These are phyloP conservation scores for Hydra vulgaris DNA, from an alignment of 30 jellyfish, hydroid and myxozoan species.

Conservation along the genomic window DNA sequence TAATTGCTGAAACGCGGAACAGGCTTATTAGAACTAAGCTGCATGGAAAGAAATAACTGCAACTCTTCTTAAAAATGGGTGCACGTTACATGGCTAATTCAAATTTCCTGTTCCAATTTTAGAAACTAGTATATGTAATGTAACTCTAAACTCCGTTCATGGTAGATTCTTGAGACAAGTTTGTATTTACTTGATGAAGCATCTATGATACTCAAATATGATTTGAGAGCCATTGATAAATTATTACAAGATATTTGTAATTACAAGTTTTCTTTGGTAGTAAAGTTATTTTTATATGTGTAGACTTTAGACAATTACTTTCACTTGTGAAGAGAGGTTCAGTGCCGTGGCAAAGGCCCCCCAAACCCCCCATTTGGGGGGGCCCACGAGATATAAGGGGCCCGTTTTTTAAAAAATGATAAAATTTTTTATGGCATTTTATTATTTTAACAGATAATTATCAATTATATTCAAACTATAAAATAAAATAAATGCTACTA, in stretches of 20 bases:
- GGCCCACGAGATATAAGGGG: too few species aligned
- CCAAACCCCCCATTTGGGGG: too few species aligned
- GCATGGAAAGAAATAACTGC: slow-evolving; percentile 8
- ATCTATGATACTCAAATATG: slow-evolving; percentile 29
- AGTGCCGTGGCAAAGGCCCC: too few species aligned
- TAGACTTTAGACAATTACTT: slow-evolving; percentile 9
- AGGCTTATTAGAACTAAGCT: not conserved
- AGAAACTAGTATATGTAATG: not conserved
- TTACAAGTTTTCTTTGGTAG: not conserved
- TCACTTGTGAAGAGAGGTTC: slow-evolving; percentile 6
- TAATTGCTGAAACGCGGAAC: not conserved
- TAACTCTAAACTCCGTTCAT: not conserved
- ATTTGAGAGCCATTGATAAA: slow-evolving; percentile 16
- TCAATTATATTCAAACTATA: too few species aligned
- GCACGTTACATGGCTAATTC: not conserved
- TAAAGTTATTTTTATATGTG: slow-evolving; percentile 6
- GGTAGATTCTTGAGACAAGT: not conserved
- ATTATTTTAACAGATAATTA: too few species aligned
- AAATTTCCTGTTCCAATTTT: slow-evolving; percentile 12
- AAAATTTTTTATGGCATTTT: too few species aligned
- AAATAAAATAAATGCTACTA: too few species aligned
- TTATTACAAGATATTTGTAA: slow-evolving; percentile 16
- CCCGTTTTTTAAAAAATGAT: too few species aligned
- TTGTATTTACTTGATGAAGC: slow-evolving; percentile 36
- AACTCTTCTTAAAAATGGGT: not conserved